phyloP scores from a whole-genome alignment of 1,140 invertebrate genomes.

The Drosophila mayri region DNA sequence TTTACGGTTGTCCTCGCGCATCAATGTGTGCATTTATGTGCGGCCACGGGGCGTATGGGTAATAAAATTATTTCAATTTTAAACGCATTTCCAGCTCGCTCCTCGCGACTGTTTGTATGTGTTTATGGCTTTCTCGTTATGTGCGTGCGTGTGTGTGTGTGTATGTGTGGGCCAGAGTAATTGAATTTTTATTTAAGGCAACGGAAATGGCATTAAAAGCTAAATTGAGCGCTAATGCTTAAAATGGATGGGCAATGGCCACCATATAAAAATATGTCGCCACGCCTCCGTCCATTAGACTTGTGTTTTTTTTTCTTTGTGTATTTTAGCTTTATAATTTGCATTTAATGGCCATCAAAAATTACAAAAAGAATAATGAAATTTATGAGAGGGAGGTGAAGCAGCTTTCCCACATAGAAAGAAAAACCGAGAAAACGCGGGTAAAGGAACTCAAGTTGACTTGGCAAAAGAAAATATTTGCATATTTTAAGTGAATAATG shows the following conservation, averaged over 20 bases:
- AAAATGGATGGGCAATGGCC: slow-evolving; percentile 42
- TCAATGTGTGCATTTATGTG: slow-evolving; percentile 47
- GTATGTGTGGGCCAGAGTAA: slow-evolving; percentile 56
- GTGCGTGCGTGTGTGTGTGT: neutral
- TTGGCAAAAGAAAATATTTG: slow-evolving; percentile 69
- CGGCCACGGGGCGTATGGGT: slow-evolving; percentile 63
- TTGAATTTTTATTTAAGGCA: slow-evolving; percentile 81
- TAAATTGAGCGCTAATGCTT: slow-evolving; percentile 78
- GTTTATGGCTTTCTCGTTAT: slow-evolving; percentile 52
- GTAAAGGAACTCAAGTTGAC: slow-evolving; percentile 31
- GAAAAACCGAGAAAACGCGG: slow-evolving; percentile 10
- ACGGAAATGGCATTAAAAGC: slow-evolving; percentile 79
- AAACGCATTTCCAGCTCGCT: slow-evolving; percentile 63
- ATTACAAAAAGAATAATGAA: slow-evolving; percentile 71
- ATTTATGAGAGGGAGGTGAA: slow-evolving; percentile 46
- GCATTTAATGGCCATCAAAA: slow-evolving; percentile 80
- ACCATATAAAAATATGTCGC: slow-evolving; percentile 53
- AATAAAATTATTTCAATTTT: slow-evolving; percentile 80
- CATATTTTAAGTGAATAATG: slow-evolving; percentile 66
- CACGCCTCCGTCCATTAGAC: slow-evolving; percentile 43
- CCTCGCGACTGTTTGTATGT: slow-evolving; percentile 41
- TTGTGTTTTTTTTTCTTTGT: slow-evolving; percentile 30
- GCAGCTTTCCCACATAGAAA: slow-evolving; percentile 2
- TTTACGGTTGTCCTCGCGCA: slow-evolving; percentile 25
- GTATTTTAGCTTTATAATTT: slow-evolving; percentile 69